Conservation (phyloP, 2,888 invertebrate species). For the Mechanitis messenoides region DNA sequence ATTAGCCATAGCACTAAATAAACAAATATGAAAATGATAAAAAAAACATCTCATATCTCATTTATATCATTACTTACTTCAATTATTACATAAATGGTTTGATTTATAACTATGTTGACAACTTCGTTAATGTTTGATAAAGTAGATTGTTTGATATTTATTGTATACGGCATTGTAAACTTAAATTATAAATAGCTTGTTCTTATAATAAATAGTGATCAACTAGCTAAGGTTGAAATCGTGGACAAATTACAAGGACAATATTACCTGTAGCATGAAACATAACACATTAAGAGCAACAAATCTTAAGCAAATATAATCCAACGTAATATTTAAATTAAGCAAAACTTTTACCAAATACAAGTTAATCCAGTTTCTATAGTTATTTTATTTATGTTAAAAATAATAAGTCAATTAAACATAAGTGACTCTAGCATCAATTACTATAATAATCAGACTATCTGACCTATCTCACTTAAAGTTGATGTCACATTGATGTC, state of each 20-base stretch:
- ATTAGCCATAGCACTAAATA: too few species aligned
- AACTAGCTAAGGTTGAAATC: background rate
- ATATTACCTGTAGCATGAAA: background rate
- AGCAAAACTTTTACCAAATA: too few species aligned
- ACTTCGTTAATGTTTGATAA: background rate
- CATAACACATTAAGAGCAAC: background rate
- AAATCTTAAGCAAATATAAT: background rate
- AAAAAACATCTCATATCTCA: too few species aligned
- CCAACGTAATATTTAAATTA: too few species aligned
- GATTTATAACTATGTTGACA: background rate
- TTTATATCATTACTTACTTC: background rate
- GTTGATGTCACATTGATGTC: too few species aligned
- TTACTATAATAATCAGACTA: too few species aligned
- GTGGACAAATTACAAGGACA: conserved; percentile 1
- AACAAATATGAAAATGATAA: too few species aligned
- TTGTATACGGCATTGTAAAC: background rate
- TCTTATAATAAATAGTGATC: background rate
- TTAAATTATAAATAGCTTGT: background rate
- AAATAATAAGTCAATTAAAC: background rate
- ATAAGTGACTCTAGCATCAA: too few species aligned
- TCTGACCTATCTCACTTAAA: too few species aligned
- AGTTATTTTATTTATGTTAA: background rate
- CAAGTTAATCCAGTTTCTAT: too few species aligned
- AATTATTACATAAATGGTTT: background rate
- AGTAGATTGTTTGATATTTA: background rate